phyloP scores from a whole-genome alignment of 2,797 vertebrate species.

The Limnodromus scolopaceus region DNA sequence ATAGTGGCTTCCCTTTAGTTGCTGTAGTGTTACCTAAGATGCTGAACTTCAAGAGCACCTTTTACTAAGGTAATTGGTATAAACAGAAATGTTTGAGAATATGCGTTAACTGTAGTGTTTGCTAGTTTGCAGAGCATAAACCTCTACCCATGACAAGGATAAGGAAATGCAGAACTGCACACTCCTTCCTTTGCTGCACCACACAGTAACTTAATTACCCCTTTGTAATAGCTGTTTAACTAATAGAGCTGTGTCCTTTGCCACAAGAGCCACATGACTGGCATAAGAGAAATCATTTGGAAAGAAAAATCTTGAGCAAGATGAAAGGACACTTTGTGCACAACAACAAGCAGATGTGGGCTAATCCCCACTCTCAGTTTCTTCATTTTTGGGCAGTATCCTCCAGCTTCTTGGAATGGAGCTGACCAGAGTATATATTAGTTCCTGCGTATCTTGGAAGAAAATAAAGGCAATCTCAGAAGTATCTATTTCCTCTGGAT shows the following conservation, averaged over 20 bases:
- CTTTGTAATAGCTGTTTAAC: not conserved
- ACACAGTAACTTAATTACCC: not conserved
- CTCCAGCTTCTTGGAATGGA: conserved; percentile 1
- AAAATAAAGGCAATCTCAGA: conserved; percentile 32
- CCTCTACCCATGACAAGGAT: not conserved
- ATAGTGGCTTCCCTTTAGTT: not conserved
- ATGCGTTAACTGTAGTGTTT: not conserved
- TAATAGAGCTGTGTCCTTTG: not conserved
- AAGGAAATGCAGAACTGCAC: not conserved
- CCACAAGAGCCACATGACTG: not conserved
- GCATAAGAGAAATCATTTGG: not conserved
- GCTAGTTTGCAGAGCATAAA: not conserved
- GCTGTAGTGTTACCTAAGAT: not conserved
- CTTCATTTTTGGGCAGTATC: conserved; percentile 14
- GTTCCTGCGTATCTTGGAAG: conserved; percentile 39
- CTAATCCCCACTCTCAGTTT: conserved; percentile 11
- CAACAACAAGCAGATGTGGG: not conserved
- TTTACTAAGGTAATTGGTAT: not conserved
- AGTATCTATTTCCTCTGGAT: conserved; percentile 52
- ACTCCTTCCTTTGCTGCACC: not conserved
- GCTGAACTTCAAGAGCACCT: not conserved
- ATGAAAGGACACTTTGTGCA: conserved; percentile 23
- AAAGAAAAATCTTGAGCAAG: not conserved
- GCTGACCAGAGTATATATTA: not conserved
- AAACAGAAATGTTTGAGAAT: not conserved